These are phyloP conservation scores for Antrozous pallidus DNA, from an alignment of 2,797 vertebrate species.

Conservation along the genomic window DNA sequence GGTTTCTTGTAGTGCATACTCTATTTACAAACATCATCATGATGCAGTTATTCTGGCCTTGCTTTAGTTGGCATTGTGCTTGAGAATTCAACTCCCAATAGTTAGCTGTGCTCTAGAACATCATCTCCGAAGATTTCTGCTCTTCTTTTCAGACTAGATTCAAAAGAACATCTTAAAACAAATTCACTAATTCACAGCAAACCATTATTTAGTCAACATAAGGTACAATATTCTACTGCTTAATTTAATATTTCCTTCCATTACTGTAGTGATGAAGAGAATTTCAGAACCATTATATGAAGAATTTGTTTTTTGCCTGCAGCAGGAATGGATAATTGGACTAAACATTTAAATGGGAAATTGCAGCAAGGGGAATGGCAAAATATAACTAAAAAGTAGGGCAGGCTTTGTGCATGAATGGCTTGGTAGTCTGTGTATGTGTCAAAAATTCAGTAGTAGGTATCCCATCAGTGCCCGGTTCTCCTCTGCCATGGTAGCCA, in stretches of 20 bases:
- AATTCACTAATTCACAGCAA: background rate
- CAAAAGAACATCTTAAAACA: constrained; percentile 33
- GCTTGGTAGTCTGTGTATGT: background rate
- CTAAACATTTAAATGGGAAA: constrained; percentile 1
- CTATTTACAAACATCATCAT: background rate
- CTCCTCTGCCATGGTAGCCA: background rate
- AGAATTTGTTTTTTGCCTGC: constrained; percentile 4
- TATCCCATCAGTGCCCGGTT: background rate
- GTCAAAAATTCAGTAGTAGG: background rate
- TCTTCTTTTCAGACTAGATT: constrained; percentile 24
- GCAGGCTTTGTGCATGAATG: background rate
- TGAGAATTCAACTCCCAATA: constrained; percentile 10
- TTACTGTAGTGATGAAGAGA: background rate
- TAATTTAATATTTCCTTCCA: constrained; percentile 35
- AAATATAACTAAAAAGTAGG: constrained; percentile 5
- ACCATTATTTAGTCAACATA: constrained; percentile 21
- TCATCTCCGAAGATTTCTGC: background rate
- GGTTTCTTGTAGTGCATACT: background rate
- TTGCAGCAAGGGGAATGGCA: background rate
- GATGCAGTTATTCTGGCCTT: background rate
- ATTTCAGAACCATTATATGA: background rate
- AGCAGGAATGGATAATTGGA: background rate
- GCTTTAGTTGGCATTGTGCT: background rate
- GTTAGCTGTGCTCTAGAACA: background rate
- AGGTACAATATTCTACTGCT: background rate